phyloP scores from a whole-genome alignment of 1,140 invertebrate species.

The Carposina sasakii region DNA sequence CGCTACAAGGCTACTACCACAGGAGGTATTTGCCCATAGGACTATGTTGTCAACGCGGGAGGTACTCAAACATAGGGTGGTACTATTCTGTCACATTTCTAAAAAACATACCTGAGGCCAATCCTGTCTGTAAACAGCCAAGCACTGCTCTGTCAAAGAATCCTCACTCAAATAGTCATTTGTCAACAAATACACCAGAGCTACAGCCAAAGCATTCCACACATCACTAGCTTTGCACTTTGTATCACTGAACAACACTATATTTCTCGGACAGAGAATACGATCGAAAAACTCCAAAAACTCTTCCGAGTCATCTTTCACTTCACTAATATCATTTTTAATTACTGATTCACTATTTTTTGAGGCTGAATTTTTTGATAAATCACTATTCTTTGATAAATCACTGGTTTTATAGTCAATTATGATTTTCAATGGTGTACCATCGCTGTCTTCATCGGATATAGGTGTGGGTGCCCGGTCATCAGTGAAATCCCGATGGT shows the following conservation, averaged over 20 bases:
- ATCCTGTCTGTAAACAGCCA: constrained; percentile 64
- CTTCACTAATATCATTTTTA: constrained; percentile 3
- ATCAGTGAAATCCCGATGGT: constrained; percentile 34
- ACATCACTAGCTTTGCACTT: constrained; percentile 25
- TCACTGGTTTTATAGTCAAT: too few relatives aligned
- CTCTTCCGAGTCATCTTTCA: constrained; percentile 12
- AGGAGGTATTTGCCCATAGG: too few relatives aligned
- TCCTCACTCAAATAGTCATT: constrained; percentile 55
- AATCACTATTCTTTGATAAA: too few relatives aligned
- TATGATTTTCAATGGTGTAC: too few relatives aligned
- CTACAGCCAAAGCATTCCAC: constrained; percentile 44
- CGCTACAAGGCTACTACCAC: too few relatives aligned
- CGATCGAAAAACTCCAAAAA: constrained; percentile 46
- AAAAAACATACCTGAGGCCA: constrained; percentile 56
- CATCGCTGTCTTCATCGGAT: constrained; percentile 44
- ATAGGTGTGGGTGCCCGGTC: constrained; percentile 34
- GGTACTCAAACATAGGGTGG: too few relatives aligned
- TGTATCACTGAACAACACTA: constrained; percentile 37
- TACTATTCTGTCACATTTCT: too few relatives aligned
- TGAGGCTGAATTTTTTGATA: too few relatives aligned
- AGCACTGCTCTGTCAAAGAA: constrained; percentile 61
- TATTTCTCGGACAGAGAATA: constrained; percentile 54
- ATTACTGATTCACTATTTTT: constrained; percentile 4
- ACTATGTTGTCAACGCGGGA: too few relatives aligned
- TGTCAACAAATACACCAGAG: constrained; percentile 49